Percentiles rank a stretch among this genome's conserved stretches.
These are phyloP conservation scores for Sphaerophoria rueppellii DNA, from an alignment of 2,888 invertebrate genomes.

Conservation along the genomic window DNA sequence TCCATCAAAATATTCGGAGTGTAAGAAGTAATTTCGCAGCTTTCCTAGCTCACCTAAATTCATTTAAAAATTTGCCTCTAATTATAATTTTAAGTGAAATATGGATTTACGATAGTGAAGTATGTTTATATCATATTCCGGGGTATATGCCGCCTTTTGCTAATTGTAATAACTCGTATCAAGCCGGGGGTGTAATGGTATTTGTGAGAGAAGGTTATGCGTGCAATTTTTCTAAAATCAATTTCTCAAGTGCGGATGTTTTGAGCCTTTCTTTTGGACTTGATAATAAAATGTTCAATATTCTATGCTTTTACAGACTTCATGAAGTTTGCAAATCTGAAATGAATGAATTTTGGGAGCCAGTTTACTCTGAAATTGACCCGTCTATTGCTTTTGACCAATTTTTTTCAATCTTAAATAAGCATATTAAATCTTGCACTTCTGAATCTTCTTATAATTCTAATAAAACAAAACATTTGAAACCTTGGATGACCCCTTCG, in stretches of 20 bases:
- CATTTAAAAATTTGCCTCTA: constrained; percentile 3
- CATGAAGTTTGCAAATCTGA: constrained; percentile 1
- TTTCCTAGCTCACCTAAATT: constrained; percentile 17
- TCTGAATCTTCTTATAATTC: not conserved
- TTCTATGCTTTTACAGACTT: not conserved
- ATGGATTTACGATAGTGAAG: constrained; percentile 29
- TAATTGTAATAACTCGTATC: constrained; percentile 26
- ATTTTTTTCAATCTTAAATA: not conserved
- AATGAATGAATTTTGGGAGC: not conserved
- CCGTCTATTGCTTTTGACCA: not conserved
- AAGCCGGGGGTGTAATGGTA: constrained; percentile 28
- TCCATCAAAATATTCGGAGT: constrained; percentile 20
- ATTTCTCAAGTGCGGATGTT: constrained; percentile 15
- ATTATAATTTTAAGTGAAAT: constrained; percentile 36
- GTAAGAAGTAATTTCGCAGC: constrained; percentile 20
- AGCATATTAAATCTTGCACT: not conserved
- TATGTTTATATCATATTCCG: constrained; percentile 33
- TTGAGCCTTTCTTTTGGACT: not conserved
- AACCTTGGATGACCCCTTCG: not conserved
- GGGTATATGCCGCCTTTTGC: constrained; percentile 30
- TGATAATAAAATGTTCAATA: not conserved
- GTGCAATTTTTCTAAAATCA: constrained; percentile 11
- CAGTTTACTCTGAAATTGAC: not conserved
- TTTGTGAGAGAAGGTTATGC: constrained; percentile 29
- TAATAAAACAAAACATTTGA: not conserved